These are phyloP conservation scores for Takifugu rubripes DNA, from an alignment of 2,797 vertebrate genomes.

Conservation along the genomic window DNA sequence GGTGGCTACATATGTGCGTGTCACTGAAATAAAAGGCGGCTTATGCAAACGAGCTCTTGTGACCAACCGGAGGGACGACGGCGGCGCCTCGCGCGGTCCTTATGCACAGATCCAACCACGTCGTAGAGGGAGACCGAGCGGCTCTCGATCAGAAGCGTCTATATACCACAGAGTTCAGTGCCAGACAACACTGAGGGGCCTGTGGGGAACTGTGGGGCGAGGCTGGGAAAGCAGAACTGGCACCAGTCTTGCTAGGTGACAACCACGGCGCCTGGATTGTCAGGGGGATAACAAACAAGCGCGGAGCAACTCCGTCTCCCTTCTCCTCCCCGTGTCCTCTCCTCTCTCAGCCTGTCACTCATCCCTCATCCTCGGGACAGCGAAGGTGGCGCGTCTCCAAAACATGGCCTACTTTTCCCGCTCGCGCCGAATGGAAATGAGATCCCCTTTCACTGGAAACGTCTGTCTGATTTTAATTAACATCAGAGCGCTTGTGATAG, in stretches of 20 bases:
- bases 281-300: conserved; percentile 55
- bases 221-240: conserved; percentile 18
- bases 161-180: too few relatives aligned
- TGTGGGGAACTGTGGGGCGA: too few relatives aligned
- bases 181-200: too few relatives aligned
- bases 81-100: conserved; percentile 31
- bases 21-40: conserved; percentile 51
- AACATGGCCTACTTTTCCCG: conserved; percentile 68
- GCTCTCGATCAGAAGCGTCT: too few relatives aligned
- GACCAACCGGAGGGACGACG: conserved; percentile 51
- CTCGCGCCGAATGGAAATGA: conserved; percentile 61
- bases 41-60: conserved; percentile 60
- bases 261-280: conserved; percentile 26
- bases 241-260: conserved; percentile 49
- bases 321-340: conserved; percentile 9
- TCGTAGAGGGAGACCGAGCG: too few relatives aligned
- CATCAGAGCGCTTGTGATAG: conserved; percentile 52
- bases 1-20: conserved; percentile 34
- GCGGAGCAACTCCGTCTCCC: conserved; percentile 11
- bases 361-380: conserved; percentile 53
- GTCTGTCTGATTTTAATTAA: conserved; percentile 77
- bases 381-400: conserved; percentile 43
- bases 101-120: conserved; percentile 26
- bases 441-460: conserved; percentile 59
- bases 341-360: conserved; percentile 55